Evolutionary conservation across 2,113 vertebrate genomes (phyloP).

Genomic region (Chionomys nivalis): DNA sequence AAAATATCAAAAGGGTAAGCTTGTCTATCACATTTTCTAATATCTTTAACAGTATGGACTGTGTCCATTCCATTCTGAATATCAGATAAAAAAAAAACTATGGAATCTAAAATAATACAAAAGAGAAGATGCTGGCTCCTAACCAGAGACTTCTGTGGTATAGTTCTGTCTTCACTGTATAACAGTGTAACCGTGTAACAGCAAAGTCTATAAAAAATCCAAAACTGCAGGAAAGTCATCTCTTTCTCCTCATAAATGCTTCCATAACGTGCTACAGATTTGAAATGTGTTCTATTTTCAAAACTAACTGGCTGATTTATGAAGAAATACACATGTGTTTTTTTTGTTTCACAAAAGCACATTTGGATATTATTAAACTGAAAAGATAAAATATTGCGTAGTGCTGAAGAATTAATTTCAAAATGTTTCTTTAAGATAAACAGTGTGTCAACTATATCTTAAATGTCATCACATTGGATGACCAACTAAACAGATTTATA

Average conservation of each 20-base stretch:
- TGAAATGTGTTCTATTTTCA: conserved; percentile 63
- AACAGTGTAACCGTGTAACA: neutral
- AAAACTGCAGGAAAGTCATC: conserved; percentile 55
- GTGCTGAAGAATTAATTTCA: conserved; percentile 75
- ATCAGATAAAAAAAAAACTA: conserved; percentile 19
- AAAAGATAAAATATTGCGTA: conserved; percentile 74
- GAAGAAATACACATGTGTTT: conserved; percentile 66
- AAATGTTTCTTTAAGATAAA: conserved; percentile 76
- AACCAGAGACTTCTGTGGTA: conserved; percentile 8
- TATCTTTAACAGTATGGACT: neutral
- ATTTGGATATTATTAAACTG: conserved; percentile 77
- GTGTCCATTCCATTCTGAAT: neutral
- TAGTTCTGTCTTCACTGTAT: conserved; percentile 54
- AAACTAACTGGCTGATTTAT: conserved; percentile 74
- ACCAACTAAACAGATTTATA: conserved; percentile 63
- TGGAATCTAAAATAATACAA: conserved; percentile 20
- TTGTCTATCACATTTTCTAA: conserved; percentile 13
- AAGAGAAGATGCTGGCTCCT: conserved; percentile 43
- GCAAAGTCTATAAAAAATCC: neutral
- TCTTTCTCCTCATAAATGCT: conserved; percentile 27
- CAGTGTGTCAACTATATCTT: conserved; percentile 65
- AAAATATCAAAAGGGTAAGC: conserved; percentile 8
- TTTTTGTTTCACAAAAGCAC: conserved; percentile 71
- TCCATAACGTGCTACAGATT: conserved; percentile 41
- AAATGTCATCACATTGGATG: conserved; percentile 59